Evolutionary conservation across 1,140 invertebrate species (phyloP).

Genomic region (Nilaparvata lugens): DNA sequence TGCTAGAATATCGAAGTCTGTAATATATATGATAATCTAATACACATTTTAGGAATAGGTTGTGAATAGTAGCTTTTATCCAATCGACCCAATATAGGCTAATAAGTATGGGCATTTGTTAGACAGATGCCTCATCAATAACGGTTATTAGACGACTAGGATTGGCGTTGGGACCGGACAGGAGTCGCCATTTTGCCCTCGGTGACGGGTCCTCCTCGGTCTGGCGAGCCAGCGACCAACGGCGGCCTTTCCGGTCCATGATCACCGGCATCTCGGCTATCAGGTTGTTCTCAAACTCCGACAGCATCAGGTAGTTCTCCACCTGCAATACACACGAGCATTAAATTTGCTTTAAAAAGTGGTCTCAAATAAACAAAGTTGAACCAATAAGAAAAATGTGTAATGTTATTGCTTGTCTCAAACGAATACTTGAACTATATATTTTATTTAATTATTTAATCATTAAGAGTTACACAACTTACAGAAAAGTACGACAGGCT

Average conservation of each 20-base stretch:
- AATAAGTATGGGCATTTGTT: slow-evolving; percentile 17
- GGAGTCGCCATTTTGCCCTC: slow-evolving; percentile 35
- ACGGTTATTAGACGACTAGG: slow-evolving; percentile 55
- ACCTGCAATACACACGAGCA: slow-evolving; percentile 37
- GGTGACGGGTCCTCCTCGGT: slow-evolving; percentile 27
- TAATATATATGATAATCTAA: neutral
- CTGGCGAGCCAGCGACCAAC: slow-evolving; percentile 55
- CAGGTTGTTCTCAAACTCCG: slow-evolving; percentile 78
- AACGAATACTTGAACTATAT: no score
- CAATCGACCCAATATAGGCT: neutral
- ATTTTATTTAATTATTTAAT: no score
- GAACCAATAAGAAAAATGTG: no score
- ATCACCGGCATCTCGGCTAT: slow-evolving; percentile 66
- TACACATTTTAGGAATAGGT: neutral
- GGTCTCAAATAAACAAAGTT: neutral
- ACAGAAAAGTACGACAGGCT: no score
- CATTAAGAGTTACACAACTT: no score
- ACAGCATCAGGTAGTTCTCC: slow-evolving; percentile 78
- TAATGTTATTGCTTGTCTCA: no score
- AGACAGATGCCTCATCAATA: slow-evolving; percentile 56
- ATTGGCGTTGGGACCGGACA: slow-evolving; percentile 34
- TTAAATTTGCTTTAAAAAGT: neutral
- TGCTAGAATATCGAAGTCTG: no score
- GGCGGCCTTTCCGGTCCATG: slow-evolving; percentile 53
- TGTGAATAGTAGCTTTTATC: neutral